Base-by-base conservation (phyloP, 1,140 invertebrate species). In the Drosophila pseudoobscura region DNA sequence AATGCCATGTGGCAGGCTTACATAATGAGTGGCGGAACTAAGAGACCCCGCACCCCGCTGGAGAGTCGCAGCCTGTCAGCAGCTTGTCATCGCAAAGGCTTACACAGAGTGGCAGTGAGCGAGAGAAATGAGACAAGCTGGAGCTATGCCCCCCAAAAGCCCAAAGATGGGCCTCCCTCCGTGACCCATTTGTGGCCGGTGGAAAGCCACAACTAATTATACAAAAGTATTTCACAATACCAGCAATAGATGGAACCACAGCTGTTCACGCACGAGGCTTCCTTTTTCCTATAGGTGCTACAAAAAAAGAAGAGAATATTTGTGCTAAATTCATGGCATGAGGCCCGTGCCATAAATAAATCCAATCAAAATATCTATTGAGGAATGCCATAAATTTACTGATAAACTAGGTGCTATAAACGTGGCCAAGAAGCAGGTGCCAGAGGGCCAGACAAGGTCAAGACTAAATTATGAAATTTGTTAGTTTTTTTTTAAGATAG, bases 1-100 rank as follows among this genome's bases (percentile, higher is more conserved):
- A 78, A 78, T 59, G 79, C 62, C 58, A 74, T 63, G 68, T 68
- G 63, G 58, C 62, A 60, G 74, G 68, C 55, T 80, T 80, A 78
- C 55, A 56, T 80, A 80, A 76, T 76, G 54, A 71, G 60, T 52
- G 46, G 35, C 22, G 50, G 49, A 26, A 46, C 41, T 15, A 22
- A 26, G 52, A 13, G 35, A 39, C 11, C 29, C 0, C 2, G 11
- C 9, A 35, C 31, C 2, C 8, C 8, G 66, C 39, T 26, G 49
- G 43, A 62, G 63, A 56, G 41, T 46, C 45, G 44, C 50, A 35
- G 58, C 41, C 35, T 76, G 51, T 69, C 76, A 68, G 54, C 51
- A 46, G 50, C 58, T 9, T 31, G 31, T 31, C 31, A 31, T 31
- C 8, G 31, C 31, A 8, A 31, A 7, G 29, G 29, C 29, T 35